phyloP scores from a whole-genome alignment of 2,888 invertebrate species.

The Aphrophora alni region DNA sequence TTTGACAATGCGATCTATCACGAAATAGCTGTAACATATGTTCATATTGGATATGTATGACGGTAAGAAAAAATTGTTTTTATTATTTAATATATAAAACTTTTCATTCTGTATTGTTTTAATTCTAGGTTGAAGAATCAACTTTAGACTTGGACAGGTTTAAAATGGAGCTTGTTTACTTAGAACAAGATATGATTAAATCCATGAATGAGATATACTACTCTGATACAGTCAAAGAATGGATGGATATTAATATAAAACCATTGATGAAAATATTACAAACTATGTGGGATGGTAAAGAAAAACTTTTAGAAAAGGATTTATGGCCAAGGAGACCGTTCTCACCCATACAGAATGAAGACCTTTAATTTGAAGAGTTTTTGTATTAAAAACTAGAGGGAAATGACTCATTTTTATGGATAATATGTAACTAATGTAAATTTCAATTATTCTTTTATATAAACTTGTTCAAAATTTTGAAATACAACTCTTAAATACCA shows the following conservation, averaged over 20 bases:
- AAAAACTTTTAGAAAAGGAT: slow-evolving; percentile 59
- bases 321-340: slow-evolving; percentile 64
- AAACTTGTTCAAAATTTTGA: no score
- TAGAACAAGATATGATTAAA: slow-evolving; percentile 57
- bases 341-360: neutral
- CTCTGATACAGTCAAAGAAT: slow-evolving; percentile 58
- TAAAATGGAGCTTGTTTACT: slow-evolving; percentile 57
- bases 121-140: slow-evolving; percentile 57
- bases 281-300: slow-evolving; percentile 57
- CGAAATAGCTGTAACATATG: no score
- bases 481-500: no score
- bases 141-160: slow-evolving; percentile 57
- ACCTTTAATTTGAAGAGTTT: neutral
- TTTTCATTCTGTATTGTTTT: neutral
- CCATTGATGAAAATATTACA: slow-evolving; percentile 58
- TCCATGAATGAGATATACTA: slow-evolving; percentile 60
- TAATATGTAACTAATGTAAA: no score
- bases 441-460: no score
- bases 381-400: no score
- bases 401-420: no score
- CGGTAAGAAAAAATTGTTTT: no score
- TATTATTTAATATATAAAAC: no score
- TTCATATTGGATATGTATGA: no score
- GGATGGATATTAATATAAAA: slow-evolving; percentile 58
- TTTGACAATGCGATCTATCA: no score